Conservation (phyloP, 1,140 invertebrate genomes). For the Olivierus martensii region DNA sequence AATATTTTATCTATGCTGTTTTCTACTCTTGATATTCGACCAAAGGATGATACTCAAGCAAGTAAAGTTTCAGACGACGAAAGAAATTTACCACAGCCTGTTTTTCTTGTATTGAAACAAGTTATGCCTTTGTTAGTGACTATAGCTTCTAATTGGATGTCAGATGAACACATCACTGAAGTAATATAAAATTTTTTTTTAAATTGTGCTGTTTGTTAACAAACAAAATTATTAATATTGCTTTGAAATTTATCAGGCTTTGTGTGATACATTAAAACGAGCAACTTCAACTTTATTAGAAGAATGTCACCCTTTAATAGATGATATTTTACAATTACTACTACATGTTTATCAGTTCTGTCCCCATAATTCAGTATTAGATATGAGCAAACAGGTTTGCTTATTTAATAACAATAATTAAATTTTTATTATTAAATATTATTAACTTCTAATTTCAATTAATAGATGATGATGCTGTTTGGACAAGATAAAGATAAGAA, state of each 20-base stretch:
- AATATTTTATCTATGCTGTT: slow-evolving; percentile 57
- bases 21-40: slow-evolving; percentile 41
- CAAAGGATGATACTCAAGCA: slow-evolving; percentile 10
- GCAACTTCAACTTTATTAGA: slow-evolving; percentile 48
- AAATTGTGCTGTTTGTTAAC: too few relatives aligned
- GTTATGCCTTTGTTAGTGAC: slow-evolving; percentile 41
- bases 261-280: slow-evolving; percentile 53
- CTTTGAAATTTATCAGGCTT: slow-evolving; percentile 36
- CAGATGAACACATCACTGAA: slow-evolving; percentile 42
- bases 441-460: background rate
- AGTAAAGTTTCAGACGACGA: background rate
- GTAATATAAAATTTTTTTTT: slow-evolving; percentile 26
- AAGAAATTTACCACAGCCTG: slow-evolving; percentile 28
- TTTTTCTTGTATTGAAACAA: slow-evolving; percentile 41
- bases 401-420: background rate
- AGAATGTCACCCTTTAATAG: slow-evolving; percentile 44
- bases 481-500: slow-evolving; percentile 14
- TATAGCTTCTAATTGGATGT: slow-evolving; percentile 40
- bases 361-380: slow-evolving; percentile 50
- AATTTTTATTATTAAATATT: slow-evolving; percentile 16
- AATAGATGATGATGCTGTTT: slow-evolving; percentile 23
- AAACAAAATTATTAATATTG: too few relatives aligned
- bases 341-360: slow-evolving; percentile 48
- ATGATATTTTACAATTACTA: slow-evolving; percentile 51
- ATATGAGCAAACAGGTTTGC: slow-evolving; percentile 51